Percentiles rank a stretch among this genome's conserved stretches.
phyloP scores from a whole-genome alignment of 2,888 invertebrate species.

The Fabriciana adippe region DNA sequence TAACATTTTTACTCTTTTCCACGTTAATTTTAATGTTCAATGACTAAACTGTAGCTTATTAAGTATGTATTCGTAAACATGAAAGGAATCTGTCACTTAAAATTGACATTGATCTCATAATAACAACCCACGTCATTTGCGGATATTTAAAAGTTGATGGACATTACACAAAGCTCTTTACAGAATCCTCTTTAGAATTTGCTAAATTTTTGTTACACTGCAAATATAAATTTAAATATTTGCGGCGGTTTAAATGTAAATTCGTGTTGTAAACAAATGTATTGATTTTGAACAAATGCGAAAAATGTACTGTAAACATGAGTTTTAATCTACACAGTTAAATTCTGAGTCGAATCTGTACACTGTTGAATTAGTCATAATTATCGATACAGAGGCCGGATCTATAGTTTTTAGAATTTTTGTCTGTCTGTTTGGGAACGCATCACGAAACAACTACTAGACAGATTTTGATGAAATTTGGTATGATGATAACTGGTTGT shows the following conservation, averaged over 20 bases:
- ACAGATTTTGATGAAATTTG: too few relatives aligned
- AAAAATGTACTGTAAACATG: conserved; percentile 8
- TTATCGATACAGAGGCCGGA: too few relatives aligned
- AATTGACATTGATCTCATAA: conserved; percentile 1
- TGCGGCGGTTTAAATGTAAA: conserved; percentile 21
- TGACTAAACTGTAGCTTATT: too few relatives aligned
- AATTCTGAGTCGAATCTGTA: too few relatives aligned
- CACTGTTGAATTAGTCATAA: not conserved
- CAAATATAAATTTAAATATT: conserved; percentile 23
- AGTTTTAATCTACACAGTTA: too few relatives aligned
- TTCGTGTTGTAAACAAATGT: conserved; percentile 4
- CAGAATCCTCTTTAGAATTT: conserved; percentile 3
- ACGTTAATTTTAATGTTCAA: too few relatives aligned
- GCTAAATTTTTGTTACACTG: conserved; percentile 19
- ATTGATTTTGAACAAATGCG: conserved; percentile 11
- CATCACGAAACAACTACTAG: too few relatives aligned
- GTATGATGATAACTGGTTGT: too few relatives aligned
- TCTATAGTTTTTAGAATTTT: not conserved
- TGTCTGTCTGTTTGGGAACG: too few relatives aligned
- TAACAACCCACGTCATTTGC: conserved; percentile 10
- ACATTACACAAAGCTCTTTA: not conserved
- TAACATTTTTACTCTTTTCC: too few relatives aligned
- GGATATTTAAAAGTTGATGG: conserved; percentile 2
- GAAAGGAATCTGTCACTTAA: too few relatives aligned
- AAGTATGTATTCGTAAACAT: too few relatives aligned